Percentiles rank a stretch among this genome's conserved stretches.
Conservation (phyloP, 2,888 invertebrate species). For the Cerastoderma edule region DNA sequence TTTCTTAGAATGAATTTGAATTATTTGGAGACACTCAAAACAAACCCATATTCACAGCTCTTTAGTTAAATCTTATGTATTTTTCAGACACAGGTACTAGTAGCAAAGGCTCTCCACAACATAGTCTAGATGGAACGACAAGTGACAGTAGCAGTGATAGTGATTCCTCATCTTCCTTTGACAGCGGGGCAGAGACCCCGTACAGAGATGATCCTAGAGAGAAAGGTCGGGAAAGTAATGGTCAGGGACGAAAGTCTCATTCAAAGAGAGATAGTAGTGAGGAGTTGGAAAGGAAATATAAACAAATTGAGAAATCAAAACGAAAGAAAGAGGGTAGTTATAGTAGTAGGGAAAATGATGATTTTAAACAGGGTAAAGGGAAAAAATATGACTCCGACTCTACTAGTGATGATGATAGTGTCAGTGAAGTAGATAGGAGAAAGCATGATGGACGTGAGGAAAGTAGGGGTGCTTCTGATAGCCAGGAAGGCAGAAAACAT, state of each 20-base stretch:
- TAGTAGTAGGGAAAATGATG: constrained; percentile 15
- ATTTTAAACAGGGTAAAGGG: constrained; percentile 11
- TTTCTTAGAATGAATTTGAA: too few relatives aligned
- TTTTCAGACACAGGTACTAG: background rate
- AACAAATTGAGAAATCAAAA: constrained; percentile 43
- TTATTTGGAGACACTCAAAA: too few relatives aligned
- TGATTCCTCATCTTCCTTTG: constrained; percentile 36
- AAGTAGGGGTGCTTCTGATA: background rate
- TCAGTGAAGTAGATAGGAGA: constrained; percentile 14
- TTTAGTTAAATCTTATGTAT: too few relatives aligned
- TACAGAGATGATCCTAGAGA: background rate
- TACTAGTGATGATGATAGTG: constrained; percentile 9
- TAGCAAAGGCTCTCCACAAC: background rate
- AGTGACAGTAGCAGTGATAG: constrained; percentile 41
- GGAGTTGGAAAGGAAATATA: constrained; percentile 46
- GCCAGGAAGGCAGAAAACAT: constrained; percentile 6
- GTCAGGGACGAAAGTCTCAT: constrained; percentile 5
- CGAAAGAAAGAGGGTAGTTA: constrained; percentile 28
- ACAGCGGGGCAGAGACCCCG: constrained; percentile 24
- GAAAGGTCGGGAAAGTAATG: background rate
- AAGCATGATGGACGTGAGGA: constrained; percentile 7
- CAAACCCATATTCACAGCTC: too few relatives aligned
- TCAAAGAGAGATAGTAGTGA: constrained; percentile 37
- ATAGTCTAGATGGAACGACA: constrained; percentile 27
- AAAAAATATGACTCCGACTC: constrained; percentile 11